Base-by-base conservation (phyloP, 2,113 vertebrate species). In the Formicarius rufipectus region DNA sequence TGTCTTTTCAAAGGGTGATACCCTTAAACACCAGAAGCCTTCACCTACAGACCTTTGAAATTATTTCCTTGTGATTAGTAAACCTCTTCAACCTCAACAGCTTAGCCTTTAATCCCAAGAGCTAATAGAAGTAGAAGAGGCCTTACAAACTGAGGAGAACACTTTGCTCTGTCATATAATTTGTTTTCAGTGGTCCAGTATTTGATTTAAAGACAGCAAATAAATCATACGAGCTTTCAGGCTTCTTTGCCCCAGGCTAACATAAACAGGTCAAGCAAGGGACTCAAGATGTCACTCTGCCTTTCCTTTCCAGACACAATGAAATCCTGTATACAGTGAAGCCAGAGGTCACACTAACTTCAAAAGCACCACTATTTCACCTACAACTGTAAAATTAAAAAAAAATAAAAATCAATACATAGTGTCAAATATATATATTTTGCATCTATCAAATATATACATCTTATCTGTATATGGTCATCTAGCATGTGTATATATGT, bases 71-170 rank as follows among this genome's bases (percentile, higher is more conserved):
- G 77, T 50, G 35, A 68, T 87, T 71, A 84, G 52, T 8, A 69
- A 89, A 69, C n/a, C 44, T 40, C 37, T 79, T 80, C 42, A 87
- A 28, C 18, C 71, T 79, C 58, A 82, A 39, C 78, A 73, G 40
- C 1, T 93, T 42, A 90, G 75, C 83, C 64, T 88, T 87, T 94
- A 93, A 94, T 74, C 87, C 84, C 50, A 42, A 55, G 21, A 71
- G 47, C 27, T 72, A 87, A 64, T 2, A 87, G 59, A 40, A 73
- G 7, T 4, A 40, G 71, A 89, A 87, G 78, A 82, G 19, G 12
- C 35, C n/a, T 80, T 59, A 40, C 1, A 4, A 68, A 86, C 35
- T 4, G 15, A 73, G 14, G 33, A 25, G 69, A 88, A 76, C 13
- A 23, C 24, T 79, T 72, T 50, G 8, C 25, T 79, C 15, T 55